Percentiles rank a stretch among this genome's conserved stretches.
Conservation (phyloP, 1,140 invertebrate genomes). For the Calliopsis andreniformis region DNA sequence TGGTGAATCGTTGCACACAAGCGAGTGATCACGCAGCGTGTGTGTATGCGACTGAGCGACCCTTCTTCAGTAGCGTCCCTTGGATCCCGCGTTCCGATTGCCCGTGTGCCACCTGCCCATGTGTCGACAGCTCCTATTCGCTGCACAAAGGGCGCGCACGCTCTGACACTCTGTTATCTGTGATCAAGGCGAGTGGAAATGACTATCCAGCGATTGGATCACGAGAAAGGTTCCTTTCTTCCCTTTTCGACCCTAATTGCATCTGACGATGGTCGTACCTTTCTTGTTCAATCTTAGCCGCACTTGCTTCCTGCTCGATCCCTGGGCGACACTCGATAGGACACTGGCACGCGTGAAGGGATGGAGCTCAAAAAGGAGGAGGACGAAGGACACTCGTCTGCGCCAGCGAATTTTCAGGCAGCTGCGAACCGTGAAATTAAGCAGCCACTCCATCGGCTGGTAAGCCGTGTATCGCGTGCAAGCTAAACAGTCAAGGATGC, state of each 20-base stretch:
- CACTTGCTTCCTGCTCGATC: too few species aligned
- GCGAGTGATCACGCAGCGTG: not conserved
- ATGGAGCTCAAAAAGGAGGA: not conserved
- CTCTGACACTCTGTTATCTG: not conserved
- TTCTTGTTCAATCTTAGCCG: too few species aligned
- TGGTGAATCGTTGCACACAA: not conserved
- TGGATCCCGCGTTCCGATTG: not conserved
- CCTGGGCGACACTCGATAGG: not conserved
- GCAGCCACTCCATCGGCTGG: slow-evolving; percentile 42
- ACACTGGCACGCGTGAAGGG: not conserved
- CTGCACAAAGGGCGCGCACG: slow-evolving; percentile 2
- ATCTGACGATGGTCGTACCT: not conserved
- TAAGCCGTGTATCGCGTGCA: slow-evolving; percentile 34
- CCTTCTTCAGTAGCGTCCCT: not conserved
- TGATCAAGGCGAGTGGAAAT: slow-evolving; percentile 19
- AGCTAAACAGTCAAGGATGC: slow-evolving; percentile 45
- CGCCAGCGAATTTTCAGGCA: slow-evolving; percentile 57
- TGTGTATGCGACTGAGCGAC: not conserved
- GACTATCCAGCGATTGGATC: not conserved
- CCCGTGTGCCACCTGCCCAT: not conserved
- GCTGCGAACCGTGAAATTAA: slow-evolving; percentile 65
- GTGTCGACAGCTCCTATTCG: not conserved
- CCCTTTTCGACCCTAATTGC: not conserved
- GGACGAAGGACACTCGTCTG: slow-evolving; percentile 29
- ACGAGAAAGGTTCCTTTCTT: not conserved